Evolutionary conservation across 2,888 invertebrate genomes (phyloP), one percentile per base, ranked within the genome.

Genomic region (Pristionchus fissidentatus): DNA sequence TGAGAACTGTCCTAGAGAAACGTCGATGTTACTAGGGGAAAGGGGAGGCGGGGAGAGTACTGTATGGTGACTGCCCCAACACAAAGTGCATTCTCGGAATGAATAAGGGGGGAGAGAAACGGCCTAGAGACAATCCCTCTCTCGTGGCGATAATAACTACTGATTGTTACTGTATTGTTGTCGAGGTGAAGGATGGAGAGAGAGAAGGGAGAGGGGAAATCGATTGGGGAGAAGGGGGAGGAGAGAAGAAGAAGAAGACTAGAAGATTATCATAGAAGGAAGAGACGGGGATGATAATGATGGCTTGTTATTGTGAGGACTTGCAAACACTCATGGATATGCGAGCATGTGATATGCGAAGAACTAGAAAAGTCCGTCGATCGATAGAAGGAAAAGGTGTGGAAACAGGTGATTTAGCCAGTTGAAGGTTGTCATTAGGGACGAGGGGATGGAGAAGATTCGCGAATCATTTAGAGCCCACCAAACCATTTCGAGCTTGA

Each of bases 121-220:
- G 35, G 38, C 66, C 38, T 32, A n/a, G n/a, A n/a, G n/a, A n/a
- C n/a, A n/a, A n/a, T n/a, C n/a, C n/a, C n/a, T n/a, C n/a, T n/a
- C n/a, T n/a, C n/a, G 32, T 66, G 41, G 38, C 7, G 66, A 66
- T 66, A 66, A 66, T 66, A 66, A 66, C 66, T n/a, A 66, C 66
- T 66, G 66, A 66, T 66, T 66, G 66, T 38, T 66, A 66, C 66
- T 38, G 66, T 66, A 66, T 66, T 66, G 66, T 66, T 41, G 66
- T 66, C 38, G 66, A 66, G 38, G 35, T n/a, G 66, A 66, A 66
- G 38, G 29, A 38, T 15, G 22, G 41, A 15, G 66, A 66, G 66
- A 66, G 41, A 41, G 38, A 66, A 41, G n/a, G 66, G 38, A 66
- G 66, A 62, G 62, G 62, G 62, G 35, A 32, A 62, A 66, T 66